Base-by-base conservation (phyloP, 2,797 vertebrate genomes). In the Eurystomus glaucurus region DNA sequence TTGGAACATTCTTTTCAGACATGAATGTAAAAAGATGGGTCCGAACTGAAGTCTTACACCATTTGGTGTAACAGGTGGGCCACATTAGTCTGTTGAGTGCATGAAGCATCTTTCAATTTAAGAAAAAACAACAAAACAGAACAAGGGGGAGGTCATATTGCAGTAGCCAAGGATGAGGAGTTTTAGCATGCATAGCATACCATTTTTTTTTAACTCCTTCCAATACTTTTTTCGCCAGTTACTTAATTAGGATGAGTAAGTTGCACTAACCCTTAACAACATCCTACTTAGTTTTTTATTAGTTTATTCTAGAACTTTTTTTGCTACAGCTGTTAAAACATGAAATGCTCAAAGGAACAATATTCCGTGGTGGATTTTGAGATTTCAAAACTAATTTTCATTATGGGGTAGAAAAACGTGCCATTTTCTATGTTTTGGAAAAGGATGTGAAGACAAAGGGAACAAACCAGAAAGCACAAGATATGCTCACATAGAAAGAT, bases 1-100 rank as follows among this genome's bases (percentile, higher is more conserved):
- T 39, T 85, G 52, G 39, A 94, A 92, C 46, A 82, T 64, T 78
- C 65, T 91, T 95, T 96, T 97, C 83, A 93, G 90, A 75, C 65
- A 23, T 94, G 66, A 83, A 90, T 89, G 25, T 60, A 33, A 52
- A 83, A 93, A 95, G 76, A 82, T 77, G 64, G 31, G 52, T 91
- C 57, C 17, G 90, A 70, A 87, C 33, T 84, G 71, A 75, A 51
- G 61, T 41, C 65, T 88, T 91, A 48, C 15, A 81, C 28, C 33
- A 31, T 55, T 87, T 83, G 29, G 62, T 89, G 58, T 61, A 60
- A 66, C 10, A 84, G 29, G 77, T 28, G 43, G 22, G 10, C 25
- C 26, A 88, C 85, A 79, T 52, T 9, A 68, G 4, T 86, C 55
- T 81, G 28, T 28, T 85, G 28, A 88, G n/a, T 35, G 54, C 66